Base-by-base conservation (phyloP, 2,113 vertebrate genomes). In the Abramis brama region DNA sequence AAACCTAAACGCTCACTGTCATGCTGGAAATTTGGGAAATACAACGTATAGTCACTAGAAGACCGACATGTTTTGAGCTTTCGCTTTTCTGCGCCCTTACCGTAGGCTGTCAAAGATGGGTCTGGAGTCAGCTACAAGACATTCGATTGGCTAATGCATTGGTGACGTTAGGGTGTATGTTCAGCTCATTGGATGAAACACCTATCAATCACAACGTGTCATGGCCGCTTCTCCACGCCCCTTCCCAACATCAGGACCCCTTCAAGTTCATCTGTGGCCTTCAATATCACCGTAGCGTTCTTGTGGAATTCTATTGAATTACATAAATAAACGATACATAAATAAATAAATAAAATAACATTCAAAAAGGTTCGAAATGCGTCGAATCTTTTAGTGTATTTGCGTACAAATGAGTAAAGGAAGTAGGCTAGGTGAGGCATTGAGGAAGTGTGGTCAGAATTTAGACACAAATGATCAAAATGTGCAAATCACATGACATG, bases 111-210 rank as follows among this genome's bases (percentile, higher is more conserved):
- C 17, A 87, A 30, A 81, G 45, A 83, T 70, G 89, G 73, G 0
- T 6, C 45, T 33, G 0, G 13, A 1, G 2, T 71, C 36, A 11
- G 1, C 23, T 23, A 62, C 5, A 3, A 0, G 39, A 2, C 27
- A 66, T 62, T 9, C 75, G 89, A 94, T 94, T 95, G 90, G 93
- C 33, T 68, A 52, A 1, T 17, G 68, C 47, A 21, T 1, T 33
- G 5, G 25, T 57, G 78, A 43, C 84, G 66, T 27, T 4, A 0
- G 0, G 0, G 7, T 19, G 25, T 33, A 0, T 1, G 0, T 15
- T n/a, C n/a, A 62, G 25, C 23, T 86, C 79, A 93, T 94, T 94
- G 92, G 93, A 52, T 15, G 12, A 66, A 0, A 27, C 0, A 12
- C 4, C 17, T 21, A 6, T 79, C 83, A 39, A 59, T 89, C 50